A percentile compares a stretch with the other conserved stretches of the same genome.
phyloP scores from a whole-genome alignment of 2,113 vertebrate genomes.

The Nesoenas mayeri region DNA sequence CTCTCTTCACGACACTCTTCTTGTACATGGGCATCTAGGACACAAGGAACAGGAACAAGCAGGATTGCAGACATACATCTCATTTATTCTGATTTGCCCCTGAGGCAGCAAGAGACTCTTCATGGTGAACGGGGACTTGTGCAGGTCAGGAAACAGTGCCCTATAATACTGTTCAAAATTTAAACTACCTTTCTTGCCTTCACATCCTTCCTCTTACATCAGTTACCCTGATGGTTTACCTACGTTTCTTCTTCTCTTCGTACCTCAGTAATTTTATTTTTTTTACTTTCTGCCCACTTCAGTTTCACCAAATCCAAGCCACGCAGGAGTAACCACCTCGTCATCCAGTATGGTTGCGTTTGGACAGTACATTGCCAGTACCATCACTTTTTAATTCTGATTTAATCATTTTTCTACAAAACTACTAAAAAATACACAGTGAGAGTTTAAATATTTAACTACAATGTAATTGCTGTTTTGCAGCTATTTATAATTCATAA shows the following conservation, averaged over 20 bases:
- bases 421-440: neutral
- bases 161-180: neutral
- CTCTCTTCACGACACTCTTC: fast-evolving
- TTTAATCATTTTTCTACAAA: neutral
- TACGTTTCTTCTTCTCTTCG: neutral
- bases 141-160: neutral
- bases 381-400: neutral
- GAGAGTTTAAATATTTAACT: conserved; percentile 3
- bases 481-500: neutral
- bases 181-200: neutral
- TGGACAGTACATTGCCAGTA: neutral
- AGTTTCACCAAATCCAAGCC: neutral
- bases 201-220: neutral
- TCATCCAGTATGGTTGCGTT: neutral
- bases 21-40: fast-evolving
- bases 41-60: neutral
- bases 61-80: neutral
- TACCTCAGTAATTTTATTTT: neutral
- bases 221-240: neutral
- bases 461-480: neutral
- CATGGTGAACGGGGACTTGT: neutral
- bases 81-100: neutral
- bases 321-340: neutral
- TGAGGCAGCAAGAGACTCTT: neutral
- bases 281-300: neutral